These are phyloP conservation scores for Dendrolimus kikuchii DNA, from an alignment of 1,140 invertebrate species.

Conservation along the genomic window DNA sequence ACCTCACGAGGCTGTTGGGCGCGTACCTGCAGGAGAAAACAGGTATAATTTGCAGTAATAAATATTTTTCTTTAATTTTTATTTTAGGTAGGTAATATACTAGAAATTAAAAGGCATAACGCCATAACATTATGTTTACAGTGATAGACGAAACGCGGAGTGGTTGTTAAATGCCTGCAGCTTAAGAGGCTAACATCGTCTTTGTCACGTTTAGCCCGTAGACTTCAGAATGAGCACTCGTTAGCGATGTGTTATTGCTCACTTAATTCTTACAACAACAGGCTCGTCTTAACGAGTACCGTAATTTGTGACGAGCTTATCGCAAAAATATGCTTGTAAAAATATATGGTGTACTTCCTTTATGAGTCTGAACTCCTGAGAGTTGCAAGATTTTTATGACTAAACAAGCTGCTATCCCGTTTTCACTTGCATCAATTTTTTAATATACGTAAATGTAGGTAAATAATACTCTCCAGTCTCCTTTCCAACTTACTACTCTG, in stretches of 20 bases:
- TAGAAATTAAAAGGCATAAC: background rate
- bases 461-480: no score
- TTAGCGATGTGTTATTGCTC: slow-evolving; percentile 24
- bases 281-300: slow-evolving; percentile 11
- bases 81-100: no score
- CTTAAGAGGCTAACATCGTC: slow-evolving; percentile 9
- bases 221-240: slow-evolving; percentile 13
- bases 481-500: no score
- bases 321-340: slow-evolving; percentile 5
- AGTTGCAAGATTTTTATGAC: no score
- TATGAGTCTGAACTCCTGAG: no score
- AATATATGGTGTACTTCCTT: background rate
- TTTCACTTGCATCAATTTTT: no score
- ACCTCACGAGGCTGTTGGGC: no score
- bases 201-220: slow-evolving; percentile 22
- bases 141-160: slow-evolving; percentile 9
- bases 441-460: no score
- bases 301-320: slow-evolving; percentile 13
- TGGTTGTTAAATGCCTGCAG: slow-evolving; percentile 7
- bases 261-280: slow-evolving; percentile 22
- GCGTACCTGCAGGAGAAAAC: no score
- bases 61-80: background rate
- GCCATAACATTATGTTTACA: background rate
- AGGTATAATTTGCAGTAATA: slow-evolving; percentile 1
- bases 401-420: no score